phyloP scores from a whole-genome alignment of 2,113 vertebrate species.

The Lampris incognitus region DNA sequence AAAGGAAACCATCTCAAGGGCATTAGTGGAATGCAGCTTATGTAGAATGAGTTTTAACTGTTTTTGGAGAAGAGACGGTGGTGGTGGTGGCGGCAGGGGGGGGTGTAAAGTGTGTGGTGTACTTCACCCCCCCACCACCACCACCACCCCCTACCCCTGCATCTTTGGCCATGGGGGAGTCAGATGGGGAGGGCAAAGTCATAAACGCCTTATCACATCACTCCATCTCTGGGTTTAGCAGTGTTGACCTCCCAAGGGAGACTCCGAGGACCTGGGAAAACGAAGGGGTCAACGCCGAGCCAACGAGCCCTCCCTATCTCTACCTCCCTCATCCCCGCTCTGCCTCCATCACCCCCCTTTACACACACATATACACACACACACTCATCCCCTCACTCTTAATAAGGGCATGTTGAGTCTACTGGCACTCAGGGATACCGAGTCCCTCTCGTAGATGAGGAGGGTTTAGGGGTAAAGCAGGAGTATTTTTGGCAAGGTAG shows the following conservation, averaged over 20 bases:
- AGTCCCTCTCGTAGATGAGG: conserved; percentile 29
- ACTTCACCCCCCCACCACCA: not conserved
- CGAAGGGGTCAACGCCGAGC: conserved; percentile 62
- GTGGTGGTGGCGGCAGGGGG: not conserved
- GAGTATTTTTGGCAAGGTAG: conserved; percentile 49
- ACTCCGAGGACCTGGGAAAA: conserved; percentile 54
- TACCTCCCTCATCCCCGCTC: conserved; percentile 39
- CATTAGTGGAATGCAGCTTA: conserved; percentile 64
- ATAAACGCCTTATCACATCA: conserved; percentile 54
- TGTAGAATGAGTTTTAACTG: conserved; percentile 8
- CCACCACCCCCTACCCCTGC: too few relatives aligned
- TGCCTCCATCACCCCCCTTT: conserved; percentile 24
- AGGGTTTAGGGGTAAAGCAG: conserved; percentile 25
- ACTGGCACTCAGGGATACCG: conserved; percentile 37
- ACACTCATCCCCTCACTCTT: conserved; percentile 46
- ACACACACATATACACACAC: conserved; percentile 18
- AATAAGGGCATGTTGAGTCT: conserved; percentile 80
- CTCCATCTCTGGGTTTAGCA: conserved; percentile 53
- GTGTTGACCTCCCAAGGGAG: conserved; percentile 45
- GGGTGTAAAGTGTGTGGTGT: conserved; percentile 4
- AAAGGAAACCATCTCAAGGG: conserved; percentile 58
- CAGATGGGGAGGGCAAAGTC: conserved; percentile 24
- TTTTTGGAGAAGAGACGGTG: too few relatives aligned
- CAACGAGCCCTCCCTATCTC: conserved; percentile 68
- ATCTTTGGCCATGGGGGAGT: conserved; percentile 41